These are phyloP conservation scores for Laothoe populi DNA, from an alignment of 2,888 invertebrate species.

Conservation along the genomic window DNA sequence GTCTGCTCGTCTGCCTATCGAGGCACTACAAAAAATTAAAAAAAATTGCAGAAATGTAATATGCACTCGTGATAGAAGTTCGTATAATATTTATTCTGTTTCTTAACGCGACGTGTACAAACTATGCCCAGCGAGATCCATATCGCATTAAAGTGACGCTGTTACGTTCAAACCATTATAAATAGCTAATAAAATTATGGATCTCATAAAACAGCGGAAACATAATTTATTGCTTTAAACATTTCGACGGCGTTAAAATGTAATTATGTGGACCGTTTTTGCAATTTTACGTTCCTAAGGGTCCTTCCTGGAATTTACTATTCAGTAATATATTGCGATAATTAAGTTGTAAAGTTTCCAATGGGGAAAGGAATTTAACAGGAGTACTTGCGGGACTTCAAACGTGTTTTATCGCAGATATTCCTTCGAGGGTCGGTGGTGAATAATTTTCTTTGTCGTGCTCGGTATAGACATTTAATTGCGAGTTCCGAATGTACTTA, in stretches of 20 bases:
- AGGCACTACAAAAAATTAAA: too few species aligned
- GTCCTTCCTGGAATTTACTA: slow-evolving; percentile 13
- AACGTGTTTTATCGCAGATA: background rate
- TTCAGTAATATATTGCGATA: slow-evolving; percentile 15
- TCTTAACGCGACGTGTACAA: too few species aligned
- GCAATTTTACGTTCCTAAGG: slow-evolving; percentile 21
- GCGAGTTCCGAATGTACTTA: too few species aligned
- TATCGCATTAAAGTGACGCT: slow-evolving; percentile 27
- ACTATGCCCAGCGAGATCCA: slow-evolving; percentile 16
- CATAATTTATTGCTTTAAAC: slow-evolving; percentile 27
- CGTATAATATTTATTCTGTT: too few species aligned
- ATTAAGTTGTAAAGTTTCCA: slow-evolving; percentile 20
- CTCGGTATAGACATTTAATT: background rate
- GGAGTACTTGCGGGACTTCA: slow-evolving; percentile 8
- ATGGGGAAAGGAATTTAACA: background rate
- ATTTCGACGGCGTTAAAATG: slow-evolving; percentile 21
- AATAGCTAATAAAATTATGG: slow-evolving; percentile 31
- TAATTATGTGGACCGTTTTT: slow-evolving; percentile 18
- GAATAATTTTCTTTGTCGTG: background rate
- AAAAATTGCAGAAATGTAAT: too few species aligned
- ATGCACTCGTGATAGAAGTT: too few species aligned
- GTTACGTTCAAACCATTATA: slow-evolving; percentile 29
- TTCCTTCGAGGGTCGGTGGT: background rate
- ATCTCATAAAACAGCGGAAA: slow-evolving; percentile 24
- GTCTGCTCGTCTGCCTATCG: too few species aligned